phyloP scores from a whole-genome alignment of 2,888 invertebrate genomes.

The Eilema depressum region DNA sequence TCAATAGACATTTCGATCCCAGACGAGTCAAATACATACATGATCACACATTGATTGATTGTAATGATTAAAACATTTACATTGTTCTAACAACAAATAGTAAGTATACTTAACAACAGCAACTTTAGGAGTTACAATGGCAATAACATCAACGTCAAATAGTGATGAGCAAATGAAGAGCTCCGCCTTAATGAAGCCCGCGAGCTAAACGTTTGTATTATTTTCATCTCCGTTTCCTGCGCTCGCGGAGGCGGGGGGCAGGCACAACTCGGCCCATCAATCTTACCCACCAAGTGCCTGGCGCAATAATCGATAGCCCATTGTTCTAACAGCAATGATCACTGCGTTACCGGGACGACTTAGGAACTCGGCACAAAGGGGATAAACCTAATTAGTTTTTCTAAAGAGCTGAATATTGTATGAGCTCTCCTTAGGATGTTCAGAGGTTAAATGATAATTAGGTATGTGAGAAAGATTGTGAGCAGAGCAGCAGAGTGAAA shows the following conservation, averaged over 20 bases:
- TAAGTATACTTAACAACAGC: background rate
- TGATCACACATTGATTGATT: too few species aligned
- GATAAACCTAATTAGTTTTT: background rate
- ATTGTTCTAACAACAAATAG: background rate
- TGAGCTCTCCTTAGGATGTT: background rate
- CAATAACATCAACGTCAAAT: background rate
- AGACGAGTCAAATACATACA: background rate
- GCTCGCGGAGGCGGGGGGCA: slow-evolving; percentile 8
- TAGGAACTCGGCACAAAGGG: background rate
- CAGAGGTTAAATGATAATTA: background rate
- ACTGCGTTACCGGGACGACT: slow-evolving; percentile 5
- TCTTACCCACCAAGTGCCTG: slow-evolving; percentile 19
- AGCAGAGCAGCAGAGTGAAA: too few species aligned
- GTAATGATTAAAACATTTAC: background rate
- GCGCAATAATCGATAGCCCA: slow-evolving; percentile 23
- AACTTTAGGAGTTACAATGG: background rate
- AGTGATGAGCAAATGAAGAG: background rate
- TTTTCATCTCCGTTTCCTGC: slow-evolving; percentile 25
- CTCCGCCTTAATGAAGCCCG: slow-evolving; percentile 16
- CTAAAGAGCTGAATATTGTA: background rate
- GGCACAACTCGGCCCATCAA: slow-evolving; percentile 22
- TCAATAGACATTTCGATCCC: too few species aligned
- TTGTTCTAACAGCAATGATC: slow-evolving; percentile 15
- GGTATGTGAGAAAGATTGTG: too few species aligned
- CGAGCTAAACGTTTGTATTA: slow-evolving; percentile 24